phyloP scores from a whole-genome alignment of 92 coral and sea anemone genomes.

The Porites cylindrica region DNA sequence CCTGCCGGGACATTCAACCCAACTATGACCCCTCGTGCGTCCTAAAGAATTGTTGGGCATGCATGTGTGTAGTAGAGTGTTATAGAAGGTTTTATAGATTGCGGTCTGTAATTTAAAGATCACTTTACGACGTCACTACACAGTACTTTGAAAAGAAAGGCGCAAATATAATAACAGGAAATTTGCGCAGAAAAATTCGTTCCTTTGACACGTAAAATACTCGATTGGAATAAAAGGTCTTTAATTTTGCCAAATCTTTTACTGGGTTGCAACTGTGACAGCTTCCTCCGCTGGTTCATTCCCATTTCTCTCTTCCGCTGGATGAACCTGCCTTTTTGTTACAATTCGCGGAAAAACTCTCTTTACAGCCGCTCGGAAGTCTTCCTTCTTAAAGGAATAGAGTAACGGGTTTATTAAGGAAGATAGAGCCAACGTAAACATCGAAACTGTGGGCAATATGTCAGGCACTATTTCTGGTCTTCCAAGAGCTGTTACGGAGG shows the following conservation, averaged over 20 bases:
- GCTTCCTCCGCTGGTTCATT: background rate
- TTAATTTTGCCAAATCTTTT: background rate
- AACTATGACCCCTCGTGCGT: no score
- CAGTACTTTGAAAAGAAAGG: no score
- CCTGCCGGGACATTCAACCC: no score
- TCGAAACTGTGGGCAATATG: slow-evolving; percentile 44
- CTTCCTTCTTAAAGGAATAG: slow-evolving; percentile 65
- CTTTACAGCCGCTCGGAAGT: slow-evolving; percentile 63
- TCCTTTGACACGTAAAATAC: background rate
- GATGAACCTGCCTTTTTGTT: background rate
- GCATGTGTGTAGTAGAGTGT: no score
- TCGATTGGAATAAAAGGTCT: background rate
- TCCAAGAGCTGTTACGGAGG: slow-evolving; percentile 46
- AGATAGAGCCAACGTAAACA: slow-evolving; percentile 60
- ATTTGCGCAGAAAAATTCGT: background rate
- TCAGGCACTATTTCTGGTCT: slow-evolving; percentile 39
- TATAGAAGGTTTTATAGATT: no score
- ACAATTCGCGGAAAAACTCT: slow-evolving; percentile 15
- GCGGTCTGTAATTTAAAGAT: no score
- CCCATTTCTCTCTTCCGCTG: background rate
- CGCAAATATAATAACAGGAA: background rate
- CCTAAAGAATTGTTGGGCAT: no score
- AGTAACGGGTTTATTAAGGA: slow-evolving; percentile 65
- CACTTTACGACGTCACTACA: no score
- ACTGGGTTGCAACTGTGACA: background rate